Conservation (phyloP, 2,113 vertebrate species). For the Oreochromis aureus region DNA sequence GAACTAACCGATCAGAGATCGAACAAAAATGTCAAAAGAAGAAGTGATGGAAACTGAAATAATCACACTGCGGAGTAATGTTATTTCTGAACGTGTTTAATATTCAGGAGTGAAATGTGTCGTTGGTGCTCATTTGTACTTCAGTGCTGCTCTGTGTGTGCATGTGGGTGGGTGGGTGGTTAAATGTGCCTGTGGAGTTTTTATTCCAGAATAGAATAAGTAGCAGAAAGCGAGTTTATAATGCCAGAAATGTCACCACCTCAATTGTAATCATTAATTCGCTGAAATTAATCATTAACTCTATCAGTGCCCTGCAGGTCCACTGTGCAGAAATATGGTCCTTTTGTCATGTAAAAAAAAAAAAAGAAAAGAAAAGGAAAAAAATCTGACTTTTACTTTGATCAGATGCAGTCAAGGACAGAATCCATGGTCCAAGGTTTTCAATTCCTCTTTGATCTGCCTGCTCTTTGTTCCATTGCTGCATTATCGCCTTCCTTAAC, state of each 20-base stretch:
- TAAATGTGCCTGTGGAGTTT: neutral
- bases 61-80: neutral
- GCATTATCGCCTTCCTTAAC: constrained; percentile 26
- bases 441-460: constrained; percentile 8
- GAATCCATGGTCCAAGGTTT: neutral
- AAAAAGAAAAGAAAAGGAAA: neutral
- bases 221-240: neutral
- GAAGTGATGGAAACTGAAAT: neutral
- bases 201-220: neutral
- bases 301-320: constrained; percentile 16
- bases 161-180: neutral
- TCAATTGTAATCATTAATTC: constrained; percentile 25
- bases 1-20: neutral
- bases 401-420: constrained; percentile 28
- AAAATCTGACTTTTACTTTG: neutral
- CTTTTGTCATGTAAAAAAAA: neutral
- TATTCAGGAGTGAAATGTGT: constrained; percentile 6
- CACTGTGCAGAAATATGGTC: neutral
- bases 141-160: neutral
- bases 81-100: neutral
- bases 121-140: neutral
- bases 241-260: constrained; percentile 35
- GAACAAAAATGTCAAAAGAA: neutral
- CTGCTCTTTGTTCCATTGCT: constrained; percentile 2
- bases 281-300: constrained; percentile 34